Percentiles rank a stretch among this genome's conserved stretches.
Evolutionary conservation across 2,888 invertebrate species (phyloP).

Genomic region (Hecatera dysodea): DNA sequence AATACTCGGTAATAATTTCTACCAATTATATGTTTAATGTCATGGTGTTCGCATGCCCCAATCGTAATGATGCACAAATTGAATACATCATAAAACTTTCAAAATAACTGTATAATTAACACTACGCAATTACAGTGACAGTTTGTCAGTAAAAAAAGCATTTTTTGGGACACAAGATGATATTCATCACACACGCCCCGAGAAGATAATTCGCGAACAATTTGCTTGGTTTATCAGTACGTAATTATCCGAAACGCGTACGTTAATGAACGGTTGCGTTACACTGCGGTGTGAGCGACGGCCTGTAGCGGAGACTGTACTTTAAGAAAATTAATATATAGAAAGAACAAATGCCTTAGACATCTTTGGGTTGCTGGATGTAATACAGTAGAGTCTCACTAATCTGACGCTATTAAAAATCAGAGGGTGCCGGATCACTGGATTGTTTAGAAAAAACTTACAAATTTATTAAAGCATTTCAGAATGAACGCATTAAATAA

Average conservation of each 20-base stretch:
- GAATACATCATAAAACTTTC: constrained; percentile 77
- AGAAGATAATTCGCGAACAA: constrained; percentile 87
- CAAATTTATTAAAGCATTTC: no score
- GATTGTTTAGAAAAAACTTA: no score
- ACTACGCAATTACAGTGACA: constrained; percentile 76
- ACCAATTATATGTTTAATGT: constrained; percentile 68
- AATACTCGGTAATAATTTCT: constrained; percentile 65
- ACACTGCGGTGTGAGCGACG: constrained; percentile 73
- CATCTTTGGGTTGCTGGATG: no score
- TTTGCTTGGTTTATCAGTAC: constrained; percentile 89
- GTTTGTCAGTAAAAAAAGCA: constrained; percentile 73
- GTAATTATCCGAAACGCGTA: constrained; percentile 88
- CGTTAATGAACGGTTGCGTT: constrained; percentile 87
- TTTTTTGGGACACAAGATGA: constrained; percentile 80
- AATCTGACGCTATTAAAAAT: no score
- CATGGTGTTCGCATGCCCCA: constrained; percentile 64
- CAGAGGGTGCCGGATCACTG: no score
- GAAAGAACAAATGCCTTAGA: neutral
- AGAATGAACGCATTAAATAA: no score
- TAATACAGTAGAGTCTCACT: no score
- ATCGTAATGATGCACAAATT: constrained; percentile 72
- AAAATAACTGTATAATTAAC: constrained; percentile 77
- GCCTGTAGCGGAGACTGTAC: constrained; percentile 57
- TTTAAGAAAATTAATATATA: neutral
- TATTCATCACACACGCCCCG: constrained; percentile 82